Conservation (phyloP, 2,797 vertebrate species). For the Sciurus vulgaris region DNA sequence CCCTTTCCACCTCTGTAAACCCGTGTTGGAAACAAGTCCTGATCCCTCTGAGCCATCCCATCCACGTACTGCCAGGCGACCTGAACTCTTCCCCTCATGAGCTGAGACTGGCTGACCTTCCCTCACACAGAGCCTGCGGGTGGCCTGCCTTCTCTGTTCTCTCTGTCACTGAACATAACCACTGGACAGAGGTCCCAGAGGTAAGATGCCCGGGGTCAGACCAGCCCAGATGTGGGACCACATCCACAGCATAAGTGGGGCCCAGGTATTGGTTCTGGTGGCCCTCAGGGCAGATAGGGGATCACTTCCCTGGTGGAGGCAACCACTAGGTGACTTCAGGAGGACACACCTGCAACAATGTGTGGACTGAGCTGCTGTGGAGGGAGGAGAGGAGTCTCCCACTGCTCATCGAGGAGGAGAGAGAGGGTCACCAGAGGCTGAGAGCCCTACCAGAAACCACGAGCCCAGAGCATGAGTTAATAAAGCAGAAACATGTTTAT, state of each 20-base stretch:
- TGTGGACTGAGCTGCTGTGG: not conserved
- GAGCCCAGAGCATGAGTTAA: constrained; percentile 53
- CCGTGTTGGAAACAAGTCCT: no score
- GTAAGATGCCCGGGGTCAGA: not conserved
- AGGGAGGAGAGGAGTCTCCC: not conserved
- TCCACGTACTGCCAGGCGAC: rapidly evolving
- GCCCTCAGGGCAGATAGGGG: rapidly evolving
- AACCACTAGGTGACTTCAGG: rapidly evolving
- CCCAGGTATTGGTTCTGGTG: not conserved
- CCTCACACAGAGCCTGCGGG: rapidly evolving
- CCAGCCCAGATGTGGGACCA: not conserved
- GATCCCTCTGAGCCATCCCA: rapidly evolving
- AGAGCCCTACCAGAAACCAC: constrained; percentile 49
- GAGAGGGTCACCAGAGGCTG: rapidly evolving
- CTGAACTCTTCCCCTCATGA: not conserved
- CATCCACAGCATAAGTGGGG: rapidly evolving
- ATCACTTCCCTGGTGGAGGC: not conserved
- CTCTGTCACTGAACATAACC: not conserved
- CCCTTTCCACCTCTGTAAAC: not conserved
- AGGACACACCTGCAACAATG: not conserved
- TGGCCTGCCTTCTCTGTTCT: not conserved
- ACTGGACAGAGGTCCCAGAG: rapidly evolving
- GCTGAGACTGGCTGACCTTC: not conserved
- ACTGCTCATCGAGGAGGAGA: rapidly evolving
- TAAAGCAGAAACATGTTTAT: constrained; percentile 82